Conservation (phyloP, 2,888 invertebrate genomes). For the Athalia rosae region DNA sequence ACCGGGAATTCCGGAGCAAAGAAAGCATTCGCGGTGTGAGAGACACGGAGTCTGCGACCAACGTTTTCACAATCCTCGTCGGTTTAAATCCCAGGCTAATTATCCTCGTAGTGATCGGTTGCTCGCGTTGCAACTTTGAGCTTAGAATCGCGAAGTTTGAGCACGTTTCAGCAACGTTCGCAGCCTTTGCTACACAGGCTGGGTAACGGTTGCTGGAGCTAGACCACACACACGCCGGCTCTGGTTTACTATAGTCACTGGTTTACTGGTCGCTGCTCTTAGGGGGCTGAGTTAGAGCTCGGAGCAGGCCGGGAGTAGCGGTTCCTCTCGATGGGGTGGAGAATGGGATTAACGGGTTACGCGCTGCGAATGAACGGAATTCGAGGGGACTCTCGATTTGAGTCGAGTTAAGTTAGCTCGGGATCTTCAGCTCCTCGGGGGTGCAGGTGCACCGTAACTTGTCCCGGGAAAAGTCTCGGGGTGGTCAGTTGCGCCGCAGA, state of each 20-base stretch:
- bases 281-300: conserved; percentile 52
- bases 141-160: conserved; percentile 40
- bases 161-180: conserved; percentile 40
- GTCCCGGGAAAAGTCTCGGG: conserved; percentile 23
- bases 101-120: conserved; percentile 40
- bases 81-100: conserved; percentile 22
- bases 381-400: conserved; percentile 51
- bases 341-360: conserved; percentile 58
- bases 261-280: conserved; percentile 50
- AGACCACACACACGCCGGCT: conserved; percentile 35
- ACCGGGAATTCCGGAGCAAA: not conserved
- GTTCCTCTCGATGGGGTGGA: not conserved
- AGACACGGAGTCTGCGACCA: not conserved
- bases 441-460: conserved; percentile 40
- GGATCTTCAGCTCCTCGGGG: conserved; percentile 27
- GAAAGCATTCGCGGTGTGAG: not conserved
- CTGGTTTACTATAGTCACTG: conserved; percentile 48
- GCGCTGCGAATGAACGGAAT: conserved; percentile 60
- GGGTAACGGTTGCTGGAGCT: not conserved
- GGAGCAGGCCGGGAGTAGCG: conserved; percentile 30
- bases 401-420: conserved; percentile 39
- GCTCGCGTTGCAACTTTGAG: conserved; percentile 16
- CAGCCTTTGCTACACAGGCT: conserved; percentile 7
- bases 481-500: conserved; percentile 25
- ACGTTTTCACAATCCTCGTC: conserved; percentile 17